Percentiles rank a stretch among this genome's conserved stretches.
Conservation (phyloP, 2,888 invertebrate genomes). For the Apamea monoglypha region DNA sequence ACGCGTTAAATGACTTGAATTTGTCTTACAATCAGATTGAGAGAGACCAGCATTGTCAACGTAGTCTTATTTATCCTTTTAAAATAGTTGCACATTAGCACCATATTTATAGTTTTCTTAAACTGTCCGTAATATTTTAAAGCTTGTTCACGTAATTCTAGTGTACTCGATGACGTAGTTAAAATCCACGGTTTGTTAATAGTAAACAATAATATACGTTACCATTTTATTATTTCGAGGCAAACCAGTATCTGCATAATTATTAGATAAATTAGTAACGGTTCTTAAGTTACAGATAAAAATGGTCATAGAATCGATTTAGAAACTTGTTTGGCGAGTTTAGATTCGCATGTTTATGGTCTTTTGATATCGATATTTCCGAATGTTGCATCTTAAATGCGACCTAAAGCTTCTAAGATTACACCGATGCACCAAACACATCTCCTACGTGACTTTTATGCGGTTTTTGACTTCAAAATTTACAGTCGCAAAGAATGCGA, state of each 20-base stretch:
- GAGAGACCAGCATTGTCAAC: not conserved
- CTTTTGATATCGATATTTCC: constrained; percentile 5
- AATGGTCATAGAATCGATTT: constrained; percentile 13
- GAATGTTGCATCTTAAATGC: constrained; percentile 17
- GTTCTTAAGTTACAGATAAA: constrained; percentile 44
- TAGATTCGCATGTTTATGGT: constrained; percentile 26
- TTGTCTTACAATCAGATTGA: constrained; percentile 5
- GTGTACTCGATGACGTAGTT: constrained; percentile 6
- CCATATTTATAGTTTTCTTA: constrained; percentile 19
- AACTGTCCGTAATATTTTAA: constrained; percentile 27
- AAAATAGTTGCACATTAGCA: constrained; percentile 40
- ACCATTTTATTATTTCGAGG: constrained; percentile 14
- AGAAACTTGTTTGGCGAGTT: constrained; percentile 36
- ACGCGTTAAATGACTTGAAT: constrained; percentile 16
- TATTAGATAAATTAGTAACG: constrained; percentile 47
- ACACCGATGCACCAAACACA: constrained; percentile 63
- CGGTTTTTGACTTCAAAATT: constrained; percentile 70
- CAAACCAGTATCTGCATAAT: constrained; percentile 23
- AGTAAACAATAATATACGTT: not conserved
- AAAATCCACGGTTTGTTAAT: not conserved
- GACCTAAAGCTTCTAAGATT: constrained; percentile 1
- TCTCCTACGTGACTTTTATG: constrained; percentile 66
- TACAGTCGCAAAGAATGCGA: constrained; percentile 45
- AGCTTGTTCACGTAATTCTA: constrained; percentile 30
- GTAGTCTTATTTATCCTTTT: not conserved